Base-by-base conservation (phyloP, 2,113 vertebrate genomes). In the Nematolebias whitei region DNA sequence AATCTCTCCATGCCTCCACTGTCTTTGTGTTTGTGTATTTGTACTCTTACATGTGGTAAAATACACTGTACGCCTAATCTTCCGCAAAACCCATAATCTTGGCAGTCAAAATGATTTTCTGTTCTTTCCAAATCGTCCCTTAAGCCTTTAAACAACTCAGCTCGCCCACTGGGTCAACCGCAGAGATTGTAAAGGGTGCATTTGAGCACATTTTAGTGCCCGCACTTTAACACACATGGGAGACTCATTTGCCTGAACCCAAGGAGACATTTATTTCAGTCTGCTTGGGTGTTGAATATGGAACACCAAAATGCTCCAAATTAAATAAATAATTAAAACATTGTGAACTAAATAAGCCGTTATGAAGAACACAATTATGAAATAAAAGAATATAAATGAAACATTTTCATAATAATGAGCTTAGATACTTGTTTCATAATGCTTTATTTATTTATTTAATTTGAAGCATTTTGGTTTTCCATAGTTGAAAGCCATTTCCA, bases 81-180 rank as follows among this genome's bases (percentile, higher is more conserved):
- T 73, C 68, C 72, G 74, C 69, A 82, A 77, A 82, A 70, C 60
- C 63, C 75, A 65, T 87, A 72, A 83, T 83, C 76, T 84, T 83
- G 59, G 63, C 73, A 78, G 78, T 76, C 47, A 78, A 79, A 79
- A 78, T 76, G n/a, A 78, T 72, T 70, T 79, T 62, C 56, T 74
- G 68, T 58, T 70, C 83, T 71, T 55, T 68, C 56, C 48, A 86
- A 80, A 88, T 81, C 69, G 62, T 38, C 51, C 32, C 16, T 41
- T 87, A 84, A 90, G 78, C 79, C 73, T 62, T 63, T 78, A 43
- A 85, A 85, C 70, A 79, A 75, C 78, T 66, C 39, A 49, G 50
- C 60, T 67, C 45, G 66, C 51, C 67, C 54, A 70, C 59, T 26
- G 49, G 78, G 80, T 82, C 72, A 61, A 64, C 67, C 63, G 11